A percentile compares a stretch with the other conserved stretches of the same genome.
These are phyloP conservation scores for Cyaniris semiargus DNA, from an alignment of 2,888 invertebrate species.

Conservation along the genomic window DNA sequence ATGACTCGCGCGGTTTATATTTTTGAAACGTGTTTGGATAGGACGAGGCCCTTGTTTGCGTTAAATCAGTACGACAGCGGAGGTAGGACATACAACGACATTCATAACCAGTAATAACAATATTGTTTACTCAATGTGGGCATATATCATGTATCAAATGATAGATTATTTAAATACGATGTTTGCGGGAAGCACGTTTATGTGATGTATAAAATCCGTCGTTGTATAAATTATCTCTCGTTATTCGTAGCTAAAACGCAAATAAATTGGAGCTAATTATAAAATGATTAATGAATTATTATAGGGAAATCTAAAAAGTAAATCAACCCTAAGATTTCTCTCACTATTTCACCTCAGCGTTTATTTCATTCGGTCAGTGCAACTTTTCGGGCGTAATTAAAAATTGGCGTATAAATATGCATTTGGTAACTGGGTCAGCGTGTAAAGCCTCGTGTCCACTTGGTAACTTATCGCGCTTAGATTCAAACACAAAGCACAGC, in stretches of 20 bases:
- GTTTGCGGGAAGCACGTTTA: neutral
- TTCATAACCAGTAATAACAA: slow-evolving; percentile 21
- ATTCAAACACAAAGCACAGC: neutral
- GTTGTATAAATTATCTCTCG: too few species aligned
- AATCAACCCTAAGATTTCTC: neutral
- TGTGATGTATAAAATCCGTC: neutral
- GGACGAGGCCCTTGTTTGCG: slow-evolving; percentile 37
- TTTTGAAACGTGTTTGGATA: slow-evolving; percentile 36
- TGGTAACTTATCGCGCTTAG: neutral
- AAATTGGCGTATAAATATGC: slow-evolving; percentile 18
- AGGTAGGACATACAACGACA: slow-evolving; percentile 17
- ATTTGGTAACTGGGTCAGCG: slow-evolving; percentile 8
- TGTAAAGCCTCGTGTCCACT: neutral
- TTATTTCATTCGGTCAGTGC: neutral
- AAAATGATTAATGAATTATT: too few species aligned
- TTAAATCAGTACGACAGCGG: slow-evolving; percentile 5
- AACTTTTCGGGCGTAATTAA: slow-evolving; percentile 1
- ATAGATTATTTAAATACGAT: neutral
- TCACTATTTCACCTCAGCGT: neutral
- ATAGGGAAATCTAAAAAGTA: neutral
- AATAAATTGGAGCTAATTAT: neutral
- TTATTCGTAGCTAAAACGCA: too few species aligned
- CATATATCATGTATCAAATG: neutral
- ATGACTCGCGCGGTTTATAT: slow-evolving; percentile 4
- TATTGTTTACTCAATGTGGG: slow-evolving; percentile 22